These are phyloP conservation scores for Alethe diademata DNA, from an alignment of 2,113 vertebrate genomes.

Conservation along the genomic window DNA sequence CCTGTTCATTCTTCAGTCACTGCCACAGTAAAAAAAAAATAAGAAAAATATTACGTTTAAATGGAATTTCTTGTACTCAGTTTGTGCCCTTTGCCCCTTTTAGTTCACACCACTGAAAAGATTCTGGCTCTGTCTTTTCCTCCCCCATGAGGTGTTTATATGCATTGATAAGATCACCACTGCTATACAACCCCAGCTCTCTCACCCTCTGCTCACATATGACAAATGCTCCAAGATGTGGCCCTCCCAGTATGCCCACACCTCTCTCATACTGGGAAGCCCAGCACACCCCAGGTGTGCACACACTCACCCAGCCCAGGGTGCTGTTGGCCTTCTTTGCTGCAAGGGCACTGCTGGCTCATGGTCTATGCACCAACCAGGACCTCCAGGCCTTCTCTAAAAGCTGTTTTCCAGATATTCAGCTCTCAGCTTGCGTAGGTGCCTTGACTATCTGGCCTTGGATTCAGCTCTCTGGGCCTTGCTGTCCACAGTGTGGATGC, in stretches of 20 bases:
- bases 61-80: neutral
- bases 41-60: neutral
- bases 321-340: neutral
- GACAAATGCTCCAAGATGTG: neutral
- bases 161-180: neutral
- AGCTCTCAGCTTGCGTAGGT: neutral
- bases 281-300: neutral
- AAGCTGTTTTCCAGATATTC: neutral
- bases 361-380: neutral
- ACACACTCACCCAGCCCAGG: too few relatives aligned
- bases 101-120: neutral
- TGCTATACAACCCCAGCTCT: neutral
- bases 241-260: neutral
- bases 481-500: neutral
- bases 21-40: neutral
- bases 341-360: neutral
- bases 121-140: neutral
- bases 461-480: neutral
- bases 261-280: neutral
- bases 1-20: neutral
- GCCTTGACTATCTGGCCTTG: neutral
- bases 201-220: neutral
- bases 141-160: neutral
- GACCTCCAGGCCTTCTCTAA: neutral
- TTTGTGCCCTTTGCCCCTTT: neutral